Evolutionary conservation across 2,797 vertebrate genomes (phyloP).

Genomic region (Tympanoctomys barrerae): DNA sequence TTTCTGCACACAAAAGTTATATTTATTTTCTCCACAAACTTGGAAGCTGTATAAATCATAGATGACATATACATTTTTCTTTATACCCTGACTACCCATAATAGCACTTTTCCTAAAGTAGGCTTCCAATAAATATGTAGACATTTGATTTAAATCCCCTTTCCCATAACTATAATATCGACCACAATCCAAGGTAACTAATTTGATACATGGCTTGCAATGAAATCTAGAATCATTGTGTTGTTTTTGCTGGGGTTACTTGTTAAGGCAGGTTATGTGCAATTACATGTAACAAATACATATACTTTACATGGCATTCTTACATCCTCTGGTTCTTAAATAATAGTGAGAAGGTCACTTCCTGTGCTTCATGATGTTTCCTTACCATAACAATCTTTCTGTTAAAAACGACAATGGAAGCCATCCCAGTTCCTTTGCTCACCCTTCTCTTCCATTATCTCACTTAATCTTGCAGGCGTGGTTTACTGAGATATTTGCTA

Average conservation of each 20-base stretch:
- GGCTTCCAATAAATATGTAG: neutral
- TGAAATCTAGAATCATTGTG: neutral
- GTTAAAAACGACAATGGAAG: neutral
- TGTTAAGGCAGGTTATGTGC: neutral
- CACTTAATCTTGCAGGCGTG: neutral
- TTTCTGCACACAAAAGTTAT: neutral
- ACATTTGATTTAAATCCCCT: neutral
- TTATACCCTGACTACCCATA: neutral
- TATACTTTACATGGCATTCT: neutral
- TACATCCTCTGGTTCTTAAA: neutral
- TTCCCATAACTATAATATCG: conserved; percentile 1
- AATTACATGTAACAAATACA: neutral
- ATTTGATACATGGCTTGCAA: neutral
- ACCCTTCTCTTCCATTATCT: neutral
- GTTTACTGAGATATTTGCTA: neutral
- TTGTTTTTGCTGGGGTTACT: neutral
- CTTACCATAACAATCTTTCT: neutral
- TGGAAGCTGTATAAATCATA: neutral
- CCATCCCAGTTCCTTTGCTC: neutral
- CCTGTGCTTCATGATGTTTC: neutral
- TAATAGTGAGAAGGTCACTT: neutral
- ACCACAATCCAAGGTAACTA: neutral
- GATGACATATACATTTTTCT: neutral
- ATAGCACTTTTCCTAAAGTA: neutral
- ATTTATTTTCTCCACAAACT: neutral